Percentiles rank a stretch among this genome's conserved stretches.
Conservation (phyloP, 2,797 vertebrate species). For the Sarcoramphus papa region DNA sequence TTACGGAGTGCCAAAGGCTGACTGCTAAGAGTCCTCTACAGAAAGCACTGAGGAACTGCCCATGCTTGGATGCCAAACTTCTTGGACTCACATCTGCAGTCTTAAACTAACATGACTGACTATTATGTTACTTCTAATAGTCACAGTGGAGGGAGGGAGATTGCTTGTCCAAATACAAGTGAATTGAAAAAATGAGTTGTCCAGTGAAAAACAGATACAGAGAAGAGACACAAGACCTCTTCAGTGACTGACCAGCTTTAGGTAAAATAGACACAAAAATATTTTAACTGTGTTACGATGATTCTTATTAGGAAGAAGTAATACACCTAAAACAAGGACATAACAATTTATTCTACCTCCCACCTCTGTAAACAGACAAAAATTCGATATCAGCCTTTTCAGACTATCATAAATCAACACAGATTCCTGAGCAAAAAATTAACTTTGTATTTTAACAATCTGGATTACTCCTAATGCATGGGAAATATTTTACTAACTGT, state of each 20-base stretch:
- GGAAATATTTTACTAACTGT: background rate
- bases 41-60: background rate
- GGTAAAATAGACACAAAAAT: background rate
- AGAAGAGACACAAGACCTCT: background rate
- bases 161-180: background rate
- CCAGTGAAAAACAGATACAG: background rate
- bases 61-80: background rate
- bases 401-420: background rate
- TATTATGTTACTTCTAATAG: fast-evolving
- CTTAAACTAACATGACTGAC: background rate
- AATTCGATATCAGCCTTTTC: background rate
- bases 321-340: background rate
- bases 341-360: background rate
- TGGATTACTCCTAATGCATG: background rate
- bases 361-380: background rate
- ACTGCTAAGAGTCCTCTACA: too few relatives aligned
- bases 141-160: background rate
- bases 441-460: background rate
- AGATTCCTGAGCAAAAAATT: background rate
- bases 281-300: background rate
- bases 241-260: background rate
- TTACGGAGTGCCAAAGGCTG: background rate
- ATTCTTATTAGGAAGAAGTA: background rate
- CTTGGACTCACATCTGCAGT: too few relatives aligned
- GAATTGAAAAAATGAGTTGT: background rate